These are phyloP conservation scores for Dromiciops gliroides DNA, from an alignment of 2,113 vertebrate species.

Conservation along the genomic window DNA sequence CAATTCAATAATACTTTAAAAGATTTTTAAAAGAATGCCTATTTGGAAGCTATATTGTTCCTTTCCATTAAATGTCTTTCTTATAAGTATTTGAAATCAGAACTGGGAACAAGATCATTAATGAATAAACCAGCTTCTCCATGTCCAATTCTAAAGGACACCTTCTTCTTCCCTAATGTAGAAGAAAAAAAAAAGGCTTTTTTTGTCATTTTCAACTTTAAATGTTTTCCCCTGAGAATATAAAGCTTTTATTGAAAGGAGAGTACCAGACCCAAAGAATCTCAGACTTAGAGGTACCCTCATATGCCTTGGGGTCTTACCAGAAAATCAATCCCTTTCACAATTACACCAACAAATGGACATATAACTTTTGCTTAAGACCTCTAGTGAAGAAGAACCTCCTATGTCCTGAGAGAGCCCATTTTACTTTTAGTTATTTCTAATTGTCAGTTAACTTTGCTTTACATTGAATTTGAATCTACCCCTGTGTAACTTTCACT, in stretches of 20 bases:
- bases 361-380: not conserved
- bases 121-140: not conserved
- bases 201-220: not conserved
- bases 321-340: not conserved
- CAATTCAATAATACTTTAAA: not conserved
- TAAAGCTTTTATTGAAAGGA: not conserved
- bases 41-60: not conserved
- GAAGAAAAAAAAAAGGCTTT: not conserved
- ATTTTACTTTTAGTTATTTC: not conserved
- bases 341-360: not conserved
- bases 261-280: not conserved
- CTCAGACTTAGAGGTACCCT: not conserved
- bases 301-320: not conserved
- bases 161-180: not conserved
- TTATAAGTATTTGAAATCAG: not conserved
- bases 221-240: not conserved
- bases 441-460: not conserved
- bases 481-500: not conserved
- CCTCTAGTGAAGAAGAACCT: not conserved
- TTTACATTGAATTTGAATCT: not conserved
- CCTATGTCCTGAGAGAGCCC: not conserved
- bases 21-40: not conserved
- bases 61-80: not conserved
- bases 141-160: not conserved
- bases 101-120: not conserved